Evolutionary conservation across 2,113 vertebrate genomes (phyloP).

Genomic region (Prochilodus magdalenae): DNA sequence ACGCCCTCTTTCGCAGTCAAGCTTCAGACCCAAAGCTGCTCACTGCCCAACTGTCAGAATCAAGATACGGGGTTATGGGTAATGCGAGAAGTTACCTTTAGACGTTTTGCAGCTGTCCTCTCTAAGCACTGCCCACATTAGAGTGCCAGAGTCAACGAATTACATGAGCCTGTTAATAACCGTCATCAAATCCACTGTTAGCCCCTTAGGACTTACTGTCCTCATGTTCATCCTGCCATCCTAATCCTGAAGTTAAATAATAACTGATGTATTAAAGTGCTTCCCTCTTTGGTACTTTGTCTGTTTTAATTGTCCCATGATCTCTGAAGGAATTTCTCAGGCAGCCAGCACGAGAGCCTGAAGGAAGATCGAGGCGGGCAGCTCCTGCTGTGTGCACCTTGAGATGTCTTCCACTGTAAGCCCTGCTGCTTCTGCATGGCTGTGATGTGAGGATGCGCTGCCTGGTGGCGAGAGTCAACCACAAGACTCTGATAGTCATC

Average conservation of each 20-base stretch:
- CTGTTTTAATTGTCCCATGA: neutral
- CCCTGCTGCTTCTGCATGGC: constrained; percentile 61
- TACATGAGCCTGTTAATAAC: neutral
- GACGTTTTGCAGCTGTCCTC: too few species aligned
- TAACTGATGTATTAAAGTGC: neutral
- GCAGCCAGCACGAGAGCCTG: neutral
- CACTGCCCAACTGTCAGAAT: neutral
- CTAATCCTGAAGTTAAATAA: neutral
- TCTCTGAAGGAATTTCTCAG: neutral
- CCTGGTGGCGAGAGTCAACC: constrained; percentile 87
- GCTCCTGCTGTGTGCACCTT: neutral
- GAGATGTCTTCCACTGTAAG: constrained; percentile 26
- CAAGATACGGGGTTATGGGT: too few species aligned
- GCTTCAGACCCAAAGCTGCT: neutral
- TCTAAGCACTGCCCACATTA: neutral
- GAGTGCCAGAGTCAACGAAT: neutral
- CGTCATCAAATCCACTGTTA: neutral
- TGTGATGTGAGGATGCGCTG: constrained; percentile 89
- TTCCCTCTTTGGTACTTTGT: neutral
- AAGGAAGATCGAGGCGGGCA: neutral
- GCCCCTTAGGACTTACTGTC: neutral
- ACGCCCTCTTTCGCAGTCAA: constrained; percentile 12
- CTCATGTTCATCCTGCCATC: neutral
- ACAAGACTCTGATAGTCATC: constrained; percentile 86
- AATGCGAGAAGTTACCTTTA: too few species aligned